Evolutionary conservation across 2,888 invertebrate species (phyloP), one percentile per base, ranked within the genome.

Genomic region (Pyralis farinalis): DNA sequence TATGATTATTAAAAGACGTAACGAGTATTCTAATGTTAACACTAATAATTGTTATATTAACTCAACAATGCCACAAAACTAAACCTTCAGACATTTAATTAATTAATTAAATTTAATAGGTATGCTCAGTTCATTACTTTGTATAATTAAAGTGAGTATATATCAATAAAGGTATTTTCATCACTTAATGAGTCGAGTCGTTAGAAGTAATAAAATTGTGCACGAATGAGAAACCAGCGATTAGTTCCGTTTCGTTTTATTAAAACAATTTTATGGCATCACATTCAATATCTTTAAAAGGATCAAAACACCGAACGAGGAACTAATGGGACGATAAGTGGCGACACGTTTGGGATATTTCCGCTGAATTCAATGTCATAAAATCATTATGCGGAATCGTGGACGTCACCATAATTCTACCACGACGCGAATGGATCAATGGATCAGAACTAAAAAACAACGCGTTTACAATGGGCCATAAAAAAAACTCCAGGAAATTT

Each of bases 401-500:
- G 16, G 16, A 16, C 16, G 4, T 16, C 16, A 16, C 16, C 16
- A 16, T 16, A 3, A n/a, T n/a, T 3, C 16, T 3, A 16, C 16
- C 16, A 16, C 16, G 16, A 16, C 16, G 16, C 2, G 16, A 16
- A 16, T 16, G 16, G 16, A 16, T 16, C 16, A 16, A 16, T 16
- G 16, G 16, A 3, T 4, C 3, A 16, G 3, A 16, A 4, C 16
- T 16, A 53, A 65, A 67, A 75, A 71, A 65, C 66, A 68, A 48
- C 40, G 48, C 55, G 51, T 58, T 62, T 62, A 80, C 78, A 81
- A 80, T 80, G 63, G 66, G 53, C 62, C 51, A 73, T 75, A 74
- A 64, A 67, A 72, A 73, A 71, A 74, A 64, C 63, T 64, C 65
- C 59, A 55, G 63, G 65, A 71, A 73, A 65, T 58, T 65, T 59